These are phyloP conservation scores for Microctonus hyperodae DNA, from an alignment of 2,888 invertebrate species.

Conservation along the genomic window DNA sequence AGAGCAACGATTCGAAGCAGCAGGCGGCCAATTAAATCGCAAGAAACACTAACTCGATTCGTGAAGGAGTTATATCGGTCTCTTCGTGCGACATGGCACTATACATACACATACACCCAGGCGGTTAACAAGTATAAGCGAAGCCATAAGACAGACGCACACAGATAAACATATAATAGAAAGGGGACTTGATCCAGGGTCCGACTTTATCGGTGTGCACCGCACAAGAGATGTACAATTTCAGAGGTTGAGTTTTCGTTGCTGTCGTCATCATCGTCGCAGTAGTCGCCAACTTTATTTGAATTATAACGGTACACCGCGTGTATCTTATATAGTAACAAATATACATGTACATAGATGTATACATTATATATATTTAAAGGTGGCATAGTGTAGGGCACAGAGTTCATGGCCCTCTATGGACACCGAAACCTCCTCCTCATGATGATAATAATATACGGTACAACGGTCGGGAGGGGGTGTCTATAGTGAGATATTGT, in stretches of 20 bases:
- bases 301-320: constrained; percentile 40
- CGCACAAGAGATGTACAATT: no score
- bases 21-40: constrained; percentile 41
- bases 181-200: neutral
- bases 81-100: neutral
- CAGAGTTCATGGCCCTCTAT: constrained; percentile 1
- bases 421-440: neutral
- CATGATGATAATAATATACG: neutral
- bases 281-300: constrained; percentile 41
- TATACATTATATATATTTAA: no score
- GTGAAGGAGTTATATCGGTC: constrained; percentile 40
- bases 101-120: neutral
- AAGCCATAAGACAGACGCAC: neutral
- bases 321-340: no score
- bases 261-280: neutral
- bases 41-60: constrained; percentile 43
- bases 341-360: no score
- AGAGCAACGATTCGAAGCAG: constrained; percentile 28
- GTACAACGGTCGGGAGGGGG: neutral
- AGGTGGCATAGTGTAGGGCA: neutral
- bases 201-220: no score
- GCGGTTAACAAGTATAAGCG: no score
- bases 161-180: neutral
- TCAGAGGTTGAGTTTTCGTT: no score
- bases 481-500: neutral